Percentiles rank a stretch among this genome's conserved stretches.
Conservation (phyloP, 1,140 invertebrate species). For the Dendrolimus punctatus region DNA sequence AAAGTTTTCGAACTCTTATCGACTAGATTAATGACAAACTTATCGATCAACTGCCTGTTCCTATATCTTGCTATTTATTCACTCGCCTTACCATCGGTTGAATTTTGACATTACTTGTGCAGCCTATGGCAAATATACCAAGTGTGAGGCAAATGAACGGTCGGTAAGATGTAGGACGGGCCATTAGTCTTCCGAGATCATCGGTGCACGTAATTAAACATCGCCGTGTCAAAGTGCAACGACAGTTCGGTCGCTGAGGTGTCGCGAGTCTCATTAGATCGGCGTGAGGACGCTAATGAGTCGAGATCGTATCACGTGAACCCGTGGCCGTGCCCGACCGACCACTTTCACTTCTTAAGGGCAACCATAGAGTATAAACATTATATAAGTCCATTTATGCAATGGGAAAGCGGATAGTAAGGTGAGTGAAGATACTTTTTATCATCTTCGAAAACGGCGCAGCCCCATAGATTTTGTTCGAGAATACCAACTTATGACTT, state of each 20-base stretch:
- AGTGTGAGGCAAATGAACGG: no score
- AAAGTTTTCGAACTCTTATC: no score
- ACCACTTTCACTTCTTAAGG: slow-evolving; percentile 52
- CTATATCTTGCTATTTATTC: no score
- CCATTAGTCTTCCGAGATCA: slow-evolving; percentile 5
- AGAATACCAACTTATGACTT: not conserved
- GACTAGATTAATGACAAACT: no score
- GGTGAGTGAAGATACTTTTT: not conserved
- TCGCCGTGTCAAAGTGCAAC: slow-evolving; percentile 29
- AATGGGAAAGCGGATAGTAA: not conserved
- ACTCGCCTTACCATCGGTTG: no score
- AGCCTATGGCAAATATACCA: no score
- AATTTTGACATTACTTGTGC: no score
- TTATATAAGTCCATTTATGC: slow-evolving; percentile 4
- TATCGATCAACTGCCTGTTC: no score
- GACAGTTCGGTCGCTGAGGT: slow-evolving; percentile 22
- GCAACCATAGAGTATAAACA: slow-evolving; percentile 23
- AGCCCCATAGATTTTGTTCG: no score
- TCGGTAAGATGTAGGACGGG: no score
- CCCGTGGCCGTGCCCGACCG: slow-evolving; percentile 12
- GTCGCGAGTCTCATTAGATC: slow-evolving; percentile 43
- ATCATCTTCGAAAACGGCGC: no score
- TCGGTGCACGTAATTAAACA: slow-evolving; percentile 14
- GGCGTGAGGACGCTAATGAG: slow-evolving; percentile 51
- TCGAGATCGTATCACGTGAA: slow-evolving; percentile 35